phyloP scores from a whole-genome alignment of 2,797 vertebrate species.

The Morelia viridis region DNA sequence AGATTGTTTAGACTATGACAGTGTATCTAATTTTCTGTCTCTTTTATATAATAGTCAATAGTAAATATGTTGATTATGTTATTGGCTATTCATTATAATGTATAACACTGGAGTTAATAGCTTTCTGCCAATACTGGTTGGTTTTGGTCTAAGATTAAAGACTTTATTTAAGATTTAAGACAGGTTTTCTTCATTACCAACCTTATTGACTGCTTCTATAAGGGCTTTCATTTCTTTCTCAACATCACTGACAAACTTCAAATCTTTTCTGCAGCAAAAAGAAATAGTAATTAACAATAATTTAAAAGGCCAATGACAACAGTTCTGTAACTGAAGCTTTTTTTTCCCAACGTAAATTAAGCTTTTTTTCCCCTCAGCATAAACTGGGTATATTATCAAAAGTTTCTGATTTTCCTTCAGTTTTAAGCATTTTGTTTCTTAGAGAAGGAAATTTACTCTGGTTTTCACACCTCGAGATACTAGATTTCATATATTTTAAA shows the following conservation, averaged over 20 bases:
- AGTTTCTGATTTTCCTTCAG: background rate
- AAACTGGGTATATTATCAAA: background rate
- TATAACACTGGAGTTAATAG: background rate
- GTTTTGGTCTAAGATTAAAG: background rate
- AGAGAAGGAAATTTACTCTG: background rate
- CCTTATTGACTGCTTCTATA: conserved; percentile 92
- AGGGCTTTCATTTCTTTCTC: conserved; percentile 93
- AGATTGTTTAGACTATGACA: background rate
- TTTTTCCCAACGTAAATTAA: background rate
- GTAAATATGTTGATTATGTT: background rate
- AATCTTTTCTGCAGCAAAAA: conserved; percentile 86
- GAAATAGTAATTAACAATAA: conserved; percentile 46
- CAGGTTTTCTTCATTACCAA: conserved; percentile 59
- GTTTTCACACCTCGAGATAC: background rate
- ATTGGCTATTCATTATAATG: background rate
- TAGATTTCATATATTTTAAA: background rate
- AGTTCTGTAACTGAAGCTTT: background rate
- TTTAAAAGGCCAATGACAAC: background rate
- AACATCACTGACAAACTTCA: conserved; percentile 94
- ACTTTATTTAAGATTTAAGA: background rate
- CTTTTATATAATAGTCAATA: background rate
- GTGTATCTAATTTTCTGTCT: background rate
- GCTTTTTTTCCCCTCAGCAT: background rate
- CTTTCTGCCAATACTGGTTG: background rate
- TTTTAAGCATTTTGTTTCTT: background rate